A percentile compares a stretch with the other conserved stretches of the same genome.
These are phyloP conservation scores for Anabacerthia variegaticeps DNA, from an alignment of 2,797 vertebrate genomes.

Conservation along the genomic window DNA sequence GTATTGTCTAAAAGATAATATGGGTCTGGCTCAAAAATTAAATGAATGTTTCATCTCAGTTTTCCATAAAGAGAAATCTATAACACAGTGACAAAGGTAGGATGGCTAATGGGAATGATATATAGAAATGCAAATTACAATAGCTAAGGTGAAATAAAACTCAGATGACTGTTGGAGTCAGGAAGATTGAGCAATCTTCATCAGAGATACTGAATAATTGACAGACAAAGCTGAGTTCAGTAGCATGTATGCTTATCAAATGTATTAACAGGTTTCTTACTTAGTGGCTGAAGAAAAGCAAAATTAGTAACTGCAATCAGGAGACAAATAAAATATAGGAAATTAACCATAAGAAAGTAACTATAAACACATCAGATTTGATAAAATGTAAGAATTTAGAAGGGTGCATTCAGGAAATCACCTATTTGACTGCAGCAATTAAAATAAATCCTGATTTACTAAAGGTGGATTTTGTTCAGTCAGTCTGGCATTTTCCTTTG, in stretches of 20 bases:
- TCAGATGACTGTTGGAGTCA: not conserved
- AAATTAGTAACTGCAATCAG: not conserved
- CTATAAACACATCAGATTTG: not conserved
- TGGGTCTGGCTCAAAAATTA: not conserved
- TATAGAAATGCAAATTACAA: constrained; percentile 10
- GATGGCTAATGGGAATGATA: not conserved
- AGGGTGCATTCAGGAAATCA: not conserved
- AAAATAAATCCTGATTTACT: not conserved
- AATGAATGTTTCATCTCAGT: not conserved
- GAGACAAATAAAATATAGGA: not conserved
- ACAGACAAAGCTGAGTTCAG: not conserved
- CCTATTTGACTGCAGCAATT: not conserved
- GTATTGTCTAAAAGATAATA: not conserved
- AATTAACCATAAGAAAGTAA: not conserved
- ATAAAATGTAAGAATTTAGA: not conserved
- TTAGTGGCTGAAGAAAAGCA: not conserved
- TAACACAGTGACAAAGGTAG: not conserved
- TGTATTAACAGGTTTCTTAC: not conserved
- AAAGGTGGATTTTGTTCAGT: not conserved
- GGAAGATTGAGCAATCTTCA: not conserved
- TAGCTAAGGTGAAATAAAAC: not conserved
- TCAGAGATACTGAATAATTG: not conserved
- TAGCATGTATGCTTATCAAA: not conserved
- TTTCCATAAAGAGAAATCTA: not conserved
- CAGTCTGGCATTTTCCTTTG: not conserved